phyloP scores from a whole-genome alignment of 2,797 vertebrate species.

The Tachyglossus aculeatus region DNA sequence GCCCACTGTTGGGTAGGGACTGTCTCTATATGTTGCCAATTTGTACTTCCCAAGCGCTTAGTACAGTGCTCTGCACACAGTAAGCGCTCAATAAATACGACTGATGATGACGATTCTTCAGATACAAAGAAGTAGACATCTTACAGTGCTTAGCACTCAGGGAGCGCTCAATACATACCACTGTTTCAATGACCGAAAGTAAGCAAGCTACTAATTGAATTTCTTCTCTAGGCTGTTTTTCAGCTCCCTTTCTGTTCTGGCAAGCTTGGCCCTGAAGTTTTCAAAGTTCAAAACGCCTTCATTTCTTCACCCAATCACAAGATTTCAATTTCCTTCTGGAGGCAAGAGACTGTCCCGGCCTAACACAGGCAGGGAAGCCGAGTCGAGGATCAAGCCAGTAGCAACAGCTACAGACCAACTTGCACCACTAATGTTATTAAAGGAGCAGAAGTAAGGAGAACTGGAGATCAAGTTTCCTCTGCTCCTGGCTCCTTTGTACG shows the following conservation, averaged over 20 bases:
- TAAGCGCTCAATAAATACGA: too few relatives aligned
- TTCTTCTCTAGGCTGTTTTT: too few relatives aligned
- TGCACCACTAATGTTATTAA: background rate
- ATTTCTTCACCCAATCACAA: background rate
- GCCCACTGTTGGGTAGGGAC: too few relatives aligned
- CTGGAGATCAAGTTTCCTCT: background rate
- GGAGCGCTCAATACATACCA: too few relatives aligned
- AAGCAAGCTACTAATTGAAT: too few relatives aligned
- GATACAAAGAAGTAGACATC: too few relatives aligned
- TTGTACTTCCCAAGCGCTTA: too few relatives aligned
- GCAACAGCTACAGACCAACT: background rate
- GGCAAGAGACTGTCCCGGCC: background rate
- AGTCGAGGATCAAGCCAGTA: background rate
- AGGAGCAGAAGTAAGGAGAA: slow-evolving; percentile 9
- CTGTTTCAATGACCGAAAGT: too few relatives aligned
- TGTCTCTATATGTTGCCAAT: too few relatives aligned
- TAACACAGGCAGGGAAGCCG: background rate
- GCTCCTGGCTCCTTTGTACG: background rate
- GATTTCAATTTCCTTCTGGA: slow-evolving; percentile 10
- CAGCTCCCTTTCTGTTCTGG: slow-evolving; percentile 4
- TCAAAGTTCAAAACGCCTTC: background rate
- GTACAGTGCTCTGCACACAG: too few relatives aligned
- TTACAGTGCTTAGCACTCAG: too few relatives aligned
- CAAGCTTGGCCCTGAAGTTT: background rate
- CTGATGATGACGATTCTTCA: too few relatives aligned